Evolutionary conservation across 2,888 invertebrate species (phyloP), one percentile per base, ranked within the genome.

Genomic region (Napeogenes inachia): DNA sequence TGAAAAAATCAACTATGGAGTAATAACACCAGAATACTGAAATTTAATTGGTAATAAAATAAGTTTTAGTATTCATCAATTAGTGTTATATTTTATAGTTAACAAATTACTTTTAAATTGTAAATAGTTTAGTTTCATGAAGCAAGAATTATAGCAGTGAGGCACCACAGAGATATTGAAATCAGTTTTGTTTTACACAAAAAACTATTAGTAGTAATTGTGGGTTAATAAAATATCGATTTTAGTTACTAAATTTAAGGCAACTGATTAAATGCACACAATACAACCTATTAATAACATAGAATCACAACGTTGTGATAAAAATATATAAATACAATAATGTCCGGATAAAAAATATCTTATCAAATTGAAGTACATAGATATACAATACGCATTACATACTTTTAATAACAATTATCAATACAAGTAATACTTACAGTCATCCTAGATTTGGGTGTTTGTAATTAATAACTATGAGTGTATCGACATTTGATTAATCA

Each of bases 281-380:
- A 50, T 30, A 30, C 30, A 50, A 50, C 21, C 21, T 8, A 50
- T 30, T 50, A 50, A 21, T 21, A 30, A 30, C 30, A 50, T 30
- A 50, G 30, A 30, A 50, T n/a, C 21, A 50, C 30, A 50, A 30
- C 3, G 30, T 4, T 50, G 50, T 30, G 50, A 30, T 30, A 8
- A 50, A 10, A 30, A 30, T 35, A 12, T 50, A 8, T 30, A 12
- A 10, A 30, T 50, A 50, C 2, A 42, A n/a, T 50, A 50, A 12
- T 30, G 30, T 10, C 30, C 21, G 30, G 50, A 50, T 30, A 10
- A 6, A 10, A 12, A 8, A 50, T 30, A 50, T 30, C 30, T 50
- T 50, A 50, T 50, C 50, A 50, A n/a, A 50, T 30, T 21, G 50
- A 50, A 50, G 12, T 50, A 50, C 6, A 50, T 50, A 50, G 4